Conservation (phyloP, 2,888 invertebrate genomes). For the Pammene aurita region DNA sequence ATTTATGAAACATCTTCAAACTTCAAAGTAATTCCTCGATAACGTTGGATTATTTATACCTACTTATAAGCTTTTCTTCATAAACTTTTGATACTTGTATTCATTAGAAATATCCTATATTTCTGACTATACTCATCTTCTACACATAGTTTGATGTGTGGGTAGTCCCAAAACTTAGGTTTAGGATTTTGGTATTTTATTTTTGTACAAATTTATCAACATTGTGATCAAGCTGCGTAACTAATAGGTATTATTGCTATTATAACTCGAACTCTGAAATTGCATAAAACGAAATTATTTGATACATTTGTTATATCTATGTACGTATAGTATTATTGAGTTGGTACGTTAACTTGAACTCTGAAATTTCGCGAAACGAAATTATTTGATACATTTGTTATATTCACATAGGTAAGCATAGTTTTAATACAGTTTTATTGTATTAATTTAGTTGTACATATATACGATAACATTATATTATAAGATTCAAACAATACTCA, state of each 20-base stretch:
- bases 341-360: conserved; percentile 3
- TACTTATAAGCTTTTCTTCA: conserved; percentile 33
- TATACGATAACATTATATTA: conserved; percentile 42
- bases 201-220: conserved; percentile 31
- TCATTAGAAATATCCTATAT: conserved; percentile 19
- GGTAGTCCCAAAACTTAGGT: conserved; percentile 27
- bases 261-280: too few relatives aligned
- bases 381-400: conserved; percentile 52
- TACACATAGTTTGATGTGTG: conserved; percentile 20
- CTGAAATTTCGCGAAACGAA: conserved; percentile 50
- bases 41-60: conserved; percentile 26
- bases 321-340: conserved; percentile 32
- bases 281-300: too few relatives aligned
- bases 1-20: too few relatives aligned
- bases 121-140: conserved; percentile 15
- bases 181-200: conserved; percentile 24
- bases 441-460: conserved; percentile 50
- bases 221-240: conserved; percentile 19
- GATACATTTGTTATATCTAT: too few relatives aligned
- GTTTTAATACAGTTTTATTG: conserved; percentile 52
- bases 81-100: conserved; percentile 9
- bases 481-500: conserved; percentile 50
- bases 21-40: too few relatives aligned
- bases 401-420: conserved; percentile 43
- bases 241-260: neutral